Conservation (phyloP, 2,888 invertebrate genomes). For the Ypsolopha sequella region DNA sequence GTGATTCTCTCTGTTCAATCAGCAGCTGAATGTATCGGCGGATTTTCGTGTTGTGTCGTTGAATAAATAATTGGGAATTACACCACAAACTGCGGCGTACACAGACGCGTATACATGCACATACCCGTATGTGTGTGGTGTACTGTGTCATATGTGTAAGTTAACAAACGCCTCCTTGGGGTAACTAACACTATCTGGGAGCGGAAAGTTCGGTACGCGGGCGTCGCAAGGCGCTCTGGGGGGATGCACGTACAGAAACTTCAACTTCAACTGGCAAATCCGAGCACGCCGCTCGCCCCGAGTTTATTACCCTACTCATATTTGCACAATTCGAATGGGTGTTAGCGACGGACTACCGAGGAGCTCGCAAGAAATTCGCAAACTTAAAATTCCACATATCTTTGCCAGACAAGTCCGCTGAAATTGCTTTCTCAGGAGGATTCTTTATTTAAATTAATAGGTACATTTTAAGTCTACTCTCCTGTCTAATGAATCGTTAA, state of each 20-base stretch:
- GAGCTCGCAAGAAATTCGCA: neutral
- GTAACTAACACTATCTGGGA: constrained; percentile 31
- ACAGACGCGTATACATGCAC: neutral
- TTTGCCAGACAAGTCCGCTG: neutral
- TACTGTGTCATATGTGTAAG: constrained; percentile 14
- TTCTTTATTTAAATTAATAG: constrained; percentile 17
- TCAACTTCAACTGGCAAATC: constrained; percentile 54
- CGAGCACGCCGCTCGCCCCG: constrained; percentile 44
- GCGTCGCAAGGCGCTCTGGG: constrained; percentile 22
- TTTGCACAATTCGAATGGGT: constrained; percentile 58
- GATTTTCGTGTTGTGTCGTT: too few species aligned
- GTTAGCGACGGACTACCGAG: constrained; percentile 27
- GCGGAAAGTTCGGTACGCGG: constrained; percentile 38
- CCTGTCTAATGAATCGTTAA: constrained; percentile 43
- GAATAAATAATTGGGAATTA: too few species aligned
- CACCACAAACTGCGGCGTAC: too few species aligned
- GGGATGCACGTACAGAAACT: constrained; percentile 52
- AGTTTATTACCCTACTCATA: constrained; percentile 64
- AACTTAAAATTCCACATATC: constrained; percentile 1
- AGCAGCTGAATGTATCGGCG: too few species aligned
- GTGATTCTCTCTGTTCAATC: too few species aligned
- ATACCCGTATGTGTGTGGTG: neutral
- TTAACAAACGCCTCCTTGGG: constrained; percentile 34
- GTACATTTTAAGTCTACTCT: constrained; percentile 17
- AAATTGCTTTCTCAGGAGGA: neutral